A percentile compares a stretch with the other conserved stretches of the same genome.
phyloP scores from a whole-genome alignment of 1,140 invertebrate species.

The Drosophila repleta region DNA sequence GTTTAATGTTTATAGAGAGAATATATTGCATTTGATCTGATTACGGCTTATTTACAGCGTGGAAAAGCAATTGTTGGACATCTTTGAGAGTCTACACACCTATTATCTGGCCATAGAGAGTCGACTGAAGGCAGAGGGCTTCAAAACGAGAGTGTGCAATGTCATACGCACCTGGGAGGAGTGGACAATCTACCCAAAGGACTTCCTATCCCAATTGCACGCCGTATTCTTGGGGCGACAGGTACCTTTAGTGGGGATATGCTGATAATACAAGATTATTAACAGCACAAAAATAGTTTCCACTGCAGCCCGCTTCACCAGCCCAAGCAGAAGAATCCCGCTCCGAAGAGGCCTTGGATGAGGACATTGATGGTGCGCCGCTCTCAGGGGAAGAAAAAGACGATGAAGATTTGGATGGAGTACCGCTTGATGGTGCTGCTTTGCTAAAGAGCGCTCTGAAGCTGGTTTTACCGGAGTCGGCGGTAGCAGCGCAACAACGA shows the following conservation, averaged over 20 bases:
- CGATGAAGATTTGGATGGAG: conserved; percentile 90
- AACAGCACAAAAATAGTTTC: conserved; percentile 19
- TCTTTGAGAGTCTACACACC: conserved; percentile 93
- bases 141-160: conserved; percentile 96
- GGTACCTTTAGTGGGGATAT: conserved; percentile 29
- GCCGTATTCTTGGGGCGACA: conserved; percentile 93
- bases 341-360: conserved; percentile 66
- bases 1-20: conserved; percentile 67
- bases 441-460: conserved; percentile 89
- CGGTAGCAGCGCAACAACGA: conserved; percentile 39
- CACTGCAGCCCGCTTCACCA: conserved; percentile 32
- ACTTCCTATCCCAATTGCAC: conserved; percentile 95
- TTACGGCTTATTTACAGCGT: conserved; percentile 86
- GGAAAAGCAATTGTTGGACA: conserved; percentile 92
- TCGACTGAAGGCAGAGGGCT: conserved; percentile 97
- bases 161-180: conserved; percentile 99
- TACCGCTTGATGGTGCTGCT: conserved; percentile 92
- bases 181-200: conserved; percentile 97
- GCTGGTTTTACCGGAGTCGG: conserved; percentile 82
- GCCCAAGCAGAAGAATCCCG: conserved; percentile 51
- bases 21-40: background rate
- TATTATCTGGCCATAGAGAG: conserved; percentile 93
- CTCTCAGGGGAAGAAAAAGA: conserved; percentile 87
- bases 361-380: conserved; percentile 88
- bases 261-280: background rate